Conservation (phyloP, 2,888 invertebrate genomes). For the Morpho helenor region DNA sequence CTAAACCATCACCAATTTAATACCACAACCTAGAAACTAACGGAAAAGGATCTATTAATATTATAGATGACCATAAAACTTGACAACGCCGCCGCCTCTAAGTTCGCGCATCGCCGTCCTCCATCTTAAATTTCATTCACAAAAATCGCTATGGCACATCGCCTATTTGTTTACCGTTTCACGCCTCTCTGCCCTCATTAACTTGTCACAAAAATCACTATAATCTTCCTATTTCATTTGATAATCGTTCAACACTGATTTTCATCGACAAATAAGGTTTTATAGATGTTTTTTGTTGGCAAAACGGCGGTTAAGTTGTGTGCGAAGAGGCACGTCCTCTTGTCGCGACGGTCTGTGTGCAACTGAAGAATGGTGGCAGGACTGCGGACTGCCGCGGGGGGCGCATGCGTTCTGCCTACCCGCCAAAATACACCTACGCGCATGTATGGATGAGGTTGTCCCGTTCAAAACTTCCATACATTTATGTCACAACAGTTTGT, state of each 20-base stretch:
- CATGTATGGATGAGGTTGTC: constrained; percentile 61
- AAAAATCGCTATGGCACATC: constrained; percentile 66
- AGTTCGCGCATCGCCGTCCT: constrained; percentile 60
- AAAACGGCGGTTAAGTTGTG: constrained; percentile 45
- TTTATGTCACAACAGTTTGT: constrained; percentile 35
- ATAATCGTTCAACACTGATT: constrained; percentile 38
- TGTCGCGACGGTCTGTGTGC: constrained; percentile 51
- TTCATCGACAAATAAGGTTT: constrained; percentile 37
- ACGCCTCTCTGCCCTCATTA: constrained; percentile 45
- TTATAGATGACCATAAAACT: constrained; percentile 44
- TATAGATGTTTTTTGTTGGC: constrained; percentile 54
- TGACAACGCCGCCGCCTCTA: constrained; percentile 43
- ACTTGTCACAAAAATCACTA: constrained; percentile 30
- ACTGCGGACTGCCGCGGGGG: constrained; percentile 66
- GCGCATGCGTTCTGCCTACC: constrained; percentile 65
- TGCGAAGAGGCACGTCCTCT: constrained; percentile 39
- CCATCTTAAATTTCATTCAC: constrained; percentile 79
- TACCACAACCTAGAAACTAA: constrained; percentile 17
- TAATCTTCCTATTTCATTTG: constrained; percentile 24
- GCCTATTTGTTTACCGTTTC: constrained; percentile 71
- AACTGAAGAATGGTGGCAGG: constrained; percentile 76
- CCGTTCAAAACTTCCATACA: constrained; percentile 60
- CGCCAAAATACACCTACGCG: constrained; percentile 77
- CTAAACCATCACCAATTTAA: constrained; percentile 24
- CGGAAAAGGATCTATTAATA: constrained; percentile 17